Base-by-base conservation (phyloP, 2,797 vertebrate genomes). In the Vespertilio murinus region DNA sequence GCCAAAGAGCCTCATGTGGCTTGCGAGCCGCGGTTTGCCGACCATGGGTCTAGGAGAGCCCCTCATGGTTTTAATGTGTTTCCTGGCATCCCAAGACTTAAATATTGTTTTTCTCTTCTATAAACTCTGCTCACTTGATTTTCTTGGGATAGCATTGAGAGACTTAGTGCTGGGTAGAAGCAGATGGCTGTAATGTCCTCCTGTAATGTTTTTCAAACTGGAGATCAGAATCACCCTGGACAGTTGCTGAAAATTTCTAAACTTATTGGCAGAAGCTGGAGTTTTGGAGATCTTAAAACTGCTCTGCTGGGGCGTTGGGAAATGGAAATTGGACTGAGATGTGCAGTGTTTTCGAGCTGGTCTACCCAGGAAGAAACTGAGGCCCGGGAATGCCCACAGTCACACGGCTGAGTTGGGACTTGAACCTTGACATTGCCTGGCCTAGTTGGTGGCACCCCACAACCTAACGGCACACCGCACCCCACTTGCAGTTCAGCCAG, bases 31-130 rank as follows among this genome's bases (percentile, higher is more conserved):
- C 17, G 5, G 49, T 52, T 54, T 54, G 52, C 52, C 8, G 8
- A 54, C 20, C 20, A 22, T 20, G 20, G 56, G n/a, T 64, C 61
- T 49, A 28, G 69, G 67, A 84, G 69, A 71, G 88, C 23, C 10
- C 35, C 35, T 82, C 22, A 16, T 71, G 88, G 54, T 79, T 75
- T 93, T 74, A 56, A 54, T 78, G 61, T 90, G 22, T 61, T 88
- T 90, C 67, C 81, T 88, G 93, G 74, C 71, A 64, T 91, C 35
- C 45, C 18, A 69, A 79, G 67, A 54, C 54, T 90, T 88, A 78
- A 47, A 40, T 86, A 79, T 45, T 91, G 20, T 35, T 78, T 81
- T 88, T 93, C 65, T 77, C 56, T 33, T 78, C 42, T 30, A 30
- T 61, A 89, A 95, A 65, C 52, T 52, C 79, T 78, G 38, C 69